Evolutionary conservation across 2,113 vertebrate genomes (phyloP).

Genomic region (Indicator maculatus): DNA sequence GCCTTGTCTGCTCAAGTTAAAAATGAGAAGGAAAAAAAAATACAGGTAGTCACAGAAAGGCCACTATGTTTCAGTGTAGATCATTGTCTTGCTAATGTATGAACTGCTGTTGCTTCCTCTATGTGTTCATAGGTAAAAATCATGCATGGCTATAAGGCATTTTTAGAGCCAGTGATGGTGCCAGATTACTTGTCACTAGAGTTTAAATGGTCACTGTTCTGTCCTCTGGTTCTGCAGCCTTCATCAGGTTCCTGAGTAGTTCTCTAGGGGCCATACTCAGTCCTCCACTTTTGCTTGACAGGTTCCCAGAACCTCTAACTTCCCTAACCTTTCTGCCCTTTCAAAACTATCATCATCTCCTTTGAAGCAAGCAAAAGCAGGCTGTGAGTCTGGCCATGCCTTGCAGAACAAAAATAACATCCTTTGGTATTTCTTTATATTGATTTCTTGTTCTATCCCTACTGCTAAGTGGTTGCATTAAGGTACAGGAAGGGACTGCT

Average conservation of each 20-base stretch:
- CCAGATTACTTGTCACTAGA: not conserved
- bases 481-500: not conserved
- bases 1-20: not conserved
- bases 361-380: not conserved
- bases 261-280: not conserved
- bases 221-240: not conserved
- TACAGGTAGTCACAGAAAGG: not conserved
- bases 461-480: constrained; percentile 26
- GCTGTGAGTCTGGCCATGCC: not conserved
- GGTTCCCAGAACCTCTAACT: not conserved
- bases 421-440: constrained; percentile 16
- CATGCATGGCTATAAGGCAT: not conserved
- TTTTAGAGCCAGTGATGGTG: not conserved
- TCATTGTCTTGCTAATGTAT: not conserved
- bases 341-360: not conserved
- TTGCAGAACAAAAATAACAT: constrained; percentile 34
- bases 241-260: not conserved
- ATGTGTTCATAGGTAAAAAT: not conserved
- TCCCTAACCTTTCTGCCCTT: not conserved
- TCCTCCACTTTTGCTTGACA: not conserved
- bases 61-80: not conserved
- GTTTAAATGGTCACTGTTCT: not conserved
- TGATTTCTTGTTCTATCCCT: constrained; percentile 36
- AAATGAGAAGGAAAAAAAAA: not conserved
- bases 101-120: not conserved